Conservation (phyloP, 1,140 invertebrate species). For the Bombus ignitus region DNA sequence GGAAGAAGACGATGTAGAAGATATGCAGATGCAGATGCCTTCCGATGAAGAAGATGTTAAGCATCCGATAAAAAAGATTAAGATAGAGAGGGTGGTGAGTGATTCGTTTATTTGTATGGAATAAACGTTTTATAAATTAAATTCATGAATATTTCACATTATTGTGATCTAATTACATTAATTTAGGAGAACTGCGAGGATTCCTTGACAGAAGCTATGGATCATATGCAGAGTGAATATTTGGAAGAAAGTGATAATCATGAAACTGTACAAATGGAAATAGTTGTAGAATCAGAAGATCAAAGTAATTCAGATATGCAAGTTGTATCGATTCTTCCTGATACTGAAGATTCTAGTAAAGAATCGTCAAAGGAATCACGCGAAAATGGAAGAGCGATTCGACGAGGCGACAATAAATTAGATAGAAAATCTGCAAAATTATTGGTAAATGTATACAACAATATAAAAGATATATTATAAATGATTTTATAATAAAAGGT, state of each 20-base stretch:
- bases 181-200: slow-evolving; percentile 63
- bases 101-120: not conserved
- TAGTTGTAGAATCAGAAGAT: slow-evolving; percentile 71
- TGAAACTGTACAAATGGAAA: slow-evolving; percentile 71
- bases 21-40: slow-evolving; percentile 36
- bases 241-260: slow-evolving; percentile 61
- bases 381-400: slow-evolving; percentile 26
- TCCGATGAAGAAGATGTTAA: slow-evolving; percentile 65
- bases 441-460: slow-evolving; percentile 19
- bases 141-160: not conserved
- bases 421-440: slow-evolving; percentile 28
- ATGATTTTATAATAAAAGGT: not conserved
- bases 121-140: not conserved
- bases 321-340: slow-evolving; percentile 25
- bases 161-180: not conserved
- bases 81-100: slow-evolving; percentile 57
- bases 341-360: slow-evolving; percentile 49
- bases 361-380: slow-evolving; percentile 42
- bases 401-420: not conserved
- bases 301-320: slow-evolving; percentile 51
- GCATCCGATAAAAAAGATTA: slow-evolving; percentile 61
- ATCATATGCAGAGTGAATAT: slow-evolving; percentile 75
- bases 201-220: slow-evolving; percentile 75
- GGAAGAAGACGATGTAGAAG: slow-evolving; percentile 63
- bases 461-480: not conserved